A percentile compares a stretch with the other conserved stretches of the same genome.
These are phyloP conservation scores for Pygoscelis adeliae DNA, from an alignment of 2,113 vertebrate genomes.

Conservation along the genomic window DNA sequence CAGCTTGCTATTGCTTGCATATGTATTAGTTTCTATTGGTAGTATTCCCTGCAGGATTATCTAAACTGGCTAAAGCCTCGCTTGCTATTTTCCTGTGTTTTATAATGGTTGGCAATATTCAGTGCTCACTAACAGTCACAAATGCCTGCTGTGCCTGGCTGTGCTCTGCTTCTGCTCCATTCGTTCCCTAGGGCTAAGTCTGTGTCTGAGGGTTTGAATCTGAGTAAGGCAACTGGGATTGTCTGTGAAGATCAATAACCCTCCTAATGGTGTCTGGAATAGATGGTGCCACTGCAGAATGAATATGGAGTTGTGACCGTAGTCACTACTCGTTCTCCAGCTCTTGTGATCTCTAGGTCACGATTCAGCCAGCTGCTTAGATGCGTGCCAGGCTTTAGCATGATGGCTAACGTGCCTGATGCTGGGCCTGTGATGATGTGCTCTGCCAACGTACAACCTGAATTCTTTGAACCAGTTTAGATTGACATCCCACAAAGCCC, in stretches of 20 bases:
- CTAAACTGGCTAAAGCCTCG: not conserved
- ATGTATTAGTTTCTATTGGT: not conserved
- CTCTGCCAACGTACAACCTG: not conserved
- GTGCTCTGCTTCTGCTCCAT: not conserved
- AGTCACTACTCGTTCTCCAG: not conserved
- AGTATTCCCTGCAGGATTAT: not conserved
- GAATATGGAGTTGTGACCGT: not conserved
- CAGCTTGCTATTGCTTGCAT: slow-evolving; percentile 9
- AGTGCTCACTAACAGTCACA: not conserved
- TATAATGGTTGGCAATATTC: not conserved
- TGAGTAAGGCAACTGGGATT: not conserved
- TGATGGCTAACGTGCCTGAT: fast-evolving
- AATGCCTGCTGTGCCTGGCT: not conserved
- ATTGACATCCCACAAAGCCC: not conserved
- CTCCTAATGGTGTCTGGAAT: not conserved
- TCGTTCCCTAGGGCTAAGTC: not conserved
- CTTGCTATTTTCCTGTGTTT: not conserved
- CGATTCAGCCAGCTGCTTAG: not conserved
- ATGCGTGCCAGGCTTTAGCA: not conserved
- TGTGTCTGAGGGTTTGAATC: not conserved
- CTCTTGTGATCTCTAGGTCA: not conserved
- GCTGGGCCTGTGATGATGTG: not conserved
- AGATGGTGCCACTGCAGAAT: not conserved
- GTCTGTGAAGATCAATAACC: not conserved
- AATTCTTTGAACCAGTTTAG: not conserved